Percentiles rank a stretch among this genome's conserved stretches.
phyloP scores from a whole-genome alignment of 2,888 invertebrate genomes.

The Hemithea aestivaria region DNA sequence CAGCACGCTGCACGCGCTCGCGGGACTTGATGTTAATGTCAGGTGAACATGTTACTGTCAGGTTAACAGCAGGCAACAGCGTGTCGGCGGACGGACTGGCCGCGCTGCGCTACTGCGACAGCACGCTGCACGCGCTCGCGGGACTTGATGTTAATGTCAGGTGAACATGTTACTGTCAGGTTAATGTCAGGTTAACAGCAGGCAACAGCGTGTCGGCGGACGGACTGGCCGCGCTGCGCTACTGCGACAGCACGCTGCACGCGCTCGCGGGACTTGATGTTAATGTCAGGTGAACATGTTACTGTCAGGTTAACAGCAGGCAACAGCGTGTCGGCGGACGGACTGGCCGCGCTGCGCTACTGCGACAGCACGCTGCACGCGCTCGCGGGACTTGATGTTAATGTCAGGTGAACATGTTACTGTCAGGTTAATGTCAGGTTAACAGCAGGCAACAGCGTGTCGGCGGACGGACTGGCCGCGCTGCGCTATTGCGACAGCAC shows the following conservation, averaged over 20 bases:
- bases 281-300: no score
- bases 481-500: constrained; percentile 41
- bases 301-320: constrained; percentile 77
- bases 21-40: no score
- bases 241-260: constrained; percentile 32
- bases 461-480: constrained; percentile 39
- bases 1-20: no score
- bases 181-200: constrained; percentile 75
- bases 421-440: no score
- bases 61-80: constrained; percentile 79
- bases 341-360: constrained; percentile 38
- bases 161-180: no score
- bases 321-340: constrained; percentile 65
- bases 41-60: no score
- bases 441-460: constrained; percentile 78
- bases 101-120: constrained; percentile 40
- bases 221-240: constrained; percentile 38
- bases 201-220: constrained; percentile 70
- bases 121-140: constrained; percentile 32
- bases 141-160: constrained; percentile 51
- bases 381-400: constrained; percentile 48
- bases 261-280: constrained; percentile 47
- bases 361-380: constrained; percentile 30
- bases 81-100: constrained; percentile 50
- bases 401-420: no score